Evolutionary conservation across 30 jellyfish, hydroid and myxozoan species (phyloP).

Genomic region (Sanderia malayensis): DNA sequence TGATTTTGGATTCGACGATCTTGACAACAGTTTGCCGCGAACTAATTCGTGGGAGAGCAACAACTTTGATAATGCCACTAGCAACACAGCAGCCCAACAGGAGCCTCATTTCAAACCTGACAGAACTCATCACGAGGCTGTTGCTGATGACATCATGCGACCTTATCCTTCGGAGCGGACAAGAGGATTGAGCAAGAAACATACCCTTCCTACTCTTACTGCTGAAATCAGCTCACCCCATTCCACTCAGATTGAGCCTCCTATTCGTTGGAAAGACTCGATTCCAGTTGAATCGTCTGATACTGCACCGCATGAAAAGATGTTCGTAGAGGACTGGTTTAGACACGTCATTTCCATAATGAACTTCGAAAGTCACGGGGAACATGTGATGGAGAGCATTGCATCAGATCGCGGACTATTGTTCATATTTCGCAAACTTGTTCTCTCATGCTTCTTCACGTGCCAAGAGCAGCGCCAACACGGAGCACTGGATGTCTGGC

Average conservation of each 20-base stretch:
- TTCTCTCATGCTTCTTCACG: constrained; percentile 36
- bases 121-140: constrained; percentile 25
- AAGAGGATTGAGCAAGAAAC: constrained; percentile 46
- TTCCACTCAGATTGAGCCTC: constrained; percentile 68
- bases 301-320: constrained; percentile 7
- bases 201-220: constrained; percentile 32
- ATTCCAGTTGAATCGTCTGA: constrained; percentile 57
- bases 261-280: constrained; percentile 58
- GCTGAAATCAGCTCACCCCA: constrained; percentile 66
- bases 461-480: constrained; percentile 45
- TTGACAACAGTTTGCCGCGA: constrained; percentile 31
- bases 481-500: constrained; percentile 66
- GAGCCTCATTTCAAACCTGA: constrained; percentile 2
- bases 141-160: constrained; percentile 17
- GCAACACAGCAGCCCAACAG: neutral
- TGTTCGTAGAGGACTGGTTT: constrained; percentile 60
- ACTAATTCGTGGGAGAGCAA: constrained; percentile 27
- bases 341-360: constrained; percentile 34
- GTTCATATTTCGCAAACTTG: constrained; percentile 45
- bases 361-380: constrained; percentile 47
- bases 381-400: constrained; percentile 33
- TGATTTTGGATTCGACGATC: constrained; percentile 78
- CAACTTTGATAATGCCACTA: neutral
- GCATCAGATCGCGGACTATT: constrained; percentile 58
- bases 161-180: neutral